Percentiles rank a stretch among this genome's conserved stretches.
phyloP scores from a whole-genome alignment of 2,113 vertebrate species.

The Peromyscus maniculatus region DNA sequence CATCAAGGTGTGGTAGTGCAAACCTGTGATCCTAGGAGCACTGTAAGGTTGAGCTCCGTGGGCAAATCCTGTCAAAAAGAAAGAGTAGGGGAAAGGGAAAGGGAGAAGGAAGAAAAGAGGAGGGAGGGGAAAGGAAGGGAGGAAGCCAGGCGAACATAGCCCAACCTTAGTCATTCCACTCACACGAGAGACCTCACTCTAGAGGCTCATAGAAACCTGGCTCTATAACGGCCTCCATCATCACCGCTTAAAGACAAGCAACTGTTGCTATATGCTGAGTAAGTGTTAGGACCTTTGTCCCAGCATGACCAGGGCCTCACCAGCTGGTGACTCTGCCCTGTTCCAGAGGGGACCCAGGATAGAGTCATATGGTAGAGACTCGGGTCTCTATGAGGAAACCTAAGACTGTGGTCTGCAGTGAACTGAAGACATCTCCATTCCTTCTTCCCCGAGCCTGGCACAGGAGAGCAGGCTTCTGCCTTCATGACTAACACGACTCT shows the following conservation, averaged over 20 bases:
- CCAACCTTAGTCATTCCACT: neutral
- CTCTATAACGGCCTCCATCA: neutral
- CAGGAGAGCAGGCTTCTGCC: conserved; percentile 62
- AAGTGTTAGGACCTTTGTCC: neutral
- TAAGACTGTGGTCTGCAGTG: accelerated
- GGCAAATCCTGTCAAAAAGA: too few relatives aligned
- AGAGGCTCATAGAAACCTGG: too few relatives aligned
- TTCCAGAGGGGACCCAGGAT: neutral
- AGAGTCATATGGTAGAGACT: neutral
- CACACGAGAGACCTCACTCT: accelerated
- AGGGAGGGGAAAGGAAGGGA: neutral
- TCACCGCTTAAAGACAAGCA: neutral
- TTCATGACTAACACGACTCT: conserved; percentile 71
- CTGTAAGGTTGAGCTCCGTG: too few relatives aligned
- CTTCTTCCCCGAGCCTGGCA: conserved; percentile 72
- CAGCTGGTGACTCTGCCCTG: neutral
- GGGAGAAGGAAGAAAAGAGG: neutral
- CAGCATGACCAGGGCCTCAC: neutral
- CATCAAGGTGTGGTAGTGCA: neutral
- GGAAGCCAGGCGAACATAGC: too few relatives aligned
- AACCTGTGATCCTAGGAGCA: neutral
- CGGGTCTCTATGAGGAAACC: accelerated
- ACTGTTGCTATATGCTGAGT: neutral
- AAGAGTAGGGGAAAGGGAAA: neutral
- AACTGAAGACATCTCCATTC: conserved; percentile 52